Conservation (phyloP, 2,797 vertebrate species). For the Podarcis siculus region DNA sequence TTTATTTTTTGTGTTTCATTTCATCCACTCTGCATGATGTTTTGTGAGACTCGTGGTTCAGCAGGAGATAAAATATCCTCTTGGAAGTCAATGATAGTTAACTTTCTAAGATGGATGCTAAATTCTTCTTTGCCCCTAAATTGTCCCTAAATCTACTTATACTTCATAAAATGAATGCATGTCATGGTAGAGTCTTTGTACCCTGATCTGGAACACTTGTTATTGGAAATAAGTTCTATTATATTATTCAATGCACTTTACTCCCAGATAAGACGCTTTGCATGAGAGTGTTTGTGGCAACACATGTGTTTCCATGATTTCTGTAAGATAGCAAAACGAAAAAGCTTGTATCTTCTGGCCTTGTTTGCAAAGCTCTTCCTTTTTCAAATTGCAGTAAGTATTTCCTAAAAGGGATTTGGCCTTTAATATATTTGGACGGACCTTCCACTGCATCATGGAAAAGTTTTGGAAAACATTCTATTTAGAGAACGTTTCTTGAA, state of each 20-base stretch:
- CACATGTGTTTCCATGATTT: not conserved
- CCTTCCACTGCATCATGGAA: slow-evolving; percentile 19
- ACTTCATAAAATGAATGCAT: not conserved
- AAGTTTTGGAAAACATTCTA: slow-evolving; percentile 34
- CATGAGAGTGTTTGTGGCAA: not conserved
- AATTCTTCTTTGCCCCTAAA: not conserved
- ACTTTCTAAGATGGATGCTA: not conserved
- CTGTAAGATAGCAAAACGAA: not conserved
- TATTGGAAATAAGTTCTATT: not conserved
- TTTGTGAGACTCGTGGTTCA: not conserved
- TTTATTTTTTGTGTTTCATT: not conserved
- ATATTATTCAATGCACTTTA: not conserved
- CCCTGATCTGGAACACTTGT: not conserved
- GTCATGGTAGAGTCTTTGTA: not conserved
- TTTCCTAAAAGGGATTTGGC: slow-evolving; percentile 20
- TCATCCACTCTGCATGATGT: not conserved
- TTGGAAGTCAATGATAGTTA: not conserved
- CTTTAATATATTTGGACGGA: not conserved
- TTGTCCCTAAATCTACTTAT: not conserved
- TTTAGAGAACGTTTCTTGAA: slow-evolving; percentile 15
- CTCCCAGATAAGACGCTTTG: not conserved
- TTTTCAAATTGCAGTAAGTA: slow-evolving; percentile 18
- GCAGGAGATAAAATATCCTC: not conserved
- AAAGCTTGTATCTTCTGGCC: not conserved
- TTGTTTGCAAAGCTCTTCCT: not conserved